phyloP scores from a whole-genome alignment of 2,888 invertebrate genomes.

The Hirtodrosophila trivittata region DNA sequence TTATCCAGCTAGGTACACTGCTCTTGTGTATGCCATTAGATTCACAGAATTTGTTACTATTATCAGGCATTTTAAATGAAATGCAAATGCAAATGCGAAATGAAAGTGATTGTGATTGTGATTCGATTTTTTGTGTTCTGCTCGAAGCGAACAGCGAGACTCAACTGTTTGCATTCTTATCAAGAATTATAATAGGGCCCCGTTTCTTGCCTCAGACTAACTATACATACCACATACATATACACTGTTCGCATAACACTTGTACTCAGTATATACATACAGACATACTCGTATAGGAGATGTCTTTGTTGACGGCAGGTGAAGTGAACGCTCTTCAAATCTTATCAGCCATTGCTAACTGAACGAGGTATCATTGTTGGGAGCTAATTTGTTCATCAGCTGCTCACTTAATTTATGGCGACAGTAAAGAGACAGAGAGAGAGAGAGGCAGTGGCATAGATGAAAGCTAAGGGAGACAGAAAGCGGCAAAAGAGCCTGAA shows the following conservation, averaged over 20 bases:
- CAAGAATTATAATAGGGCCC: slow-evolving; percentile 49
- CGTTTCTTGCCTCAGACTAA: slow-evolving; percentile 31
- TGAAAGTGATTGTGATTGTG: slow-evolving; percentile 11
- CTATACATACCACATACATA: neutral
- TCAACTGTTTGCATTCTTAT: slow-evolving; percentile 71
- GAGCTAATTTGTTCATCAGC: slow-evolving; percentile 55
- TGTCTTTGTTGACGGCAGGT: slow-evolving; percentile 27
- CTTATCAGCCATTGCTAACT: slow-evolving; percentile 46
- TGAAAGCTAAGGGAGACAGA: neutral
- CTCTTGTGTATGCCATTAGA: slow-evolving; percentile 44
- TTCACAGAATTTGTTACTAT: slow-evolving; percentile 67
- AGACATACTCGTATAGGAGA: slow-evolving; percentile 8
- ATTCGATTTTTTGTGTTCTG: slow-evolving; percentile 19
- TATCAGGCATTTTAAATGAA: slow-evolving; percentile 68
- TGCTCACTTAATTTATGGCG: slow-evolving; percentile 17
- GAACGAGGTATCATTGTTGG: slow-evolving; percentile 49
- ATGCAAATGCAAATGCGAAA: slow-evolving; percentile 4
- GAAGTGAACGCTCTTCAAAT: slow-evolving; percentile 29
- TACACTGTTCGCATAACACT: no score
- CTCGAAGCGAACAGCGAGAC: slow-evolving; percentile 45
- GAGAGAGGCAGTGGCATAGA: neutral
- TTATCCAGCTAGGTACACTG: slow-evolving; percentile 80
- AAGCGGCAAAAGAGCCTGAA: no score
- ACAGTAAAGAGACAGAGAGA: slow-evolving; percentile 4
- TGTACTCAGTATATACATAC: slow-evolving; percentile 1